phyloP scores from a whole-genome alignment of 2,888 invertebrate species.

The Ophion slaviceki region DNA sequence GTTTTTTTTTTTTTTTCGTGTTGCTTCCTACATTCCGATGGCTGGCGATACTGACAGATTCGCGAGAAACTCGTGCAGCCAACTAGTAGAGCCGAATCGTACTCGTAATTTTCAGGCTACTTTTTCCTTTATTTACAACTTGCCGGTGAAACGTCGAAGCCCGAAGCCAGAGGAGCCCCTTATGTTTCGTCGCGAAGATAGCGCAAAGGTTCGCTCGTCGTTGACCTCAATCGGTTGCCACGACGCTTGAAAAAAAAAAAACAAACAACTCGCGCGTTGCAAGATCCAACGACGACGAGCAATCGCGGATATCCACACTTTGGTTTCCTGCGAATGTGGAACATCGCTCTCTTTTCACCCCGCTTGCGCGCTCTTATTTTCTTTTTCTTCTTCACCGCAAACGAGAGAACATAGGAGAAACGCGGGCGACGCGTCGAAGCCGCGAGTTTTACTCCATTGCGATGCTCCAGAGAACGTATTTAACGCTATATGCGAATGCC shows the following conservation, averaged over 20 bases:
- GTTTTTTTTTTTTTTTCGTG: slow-evolving; percentile 40
- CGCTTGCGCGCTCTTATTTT: background rate
- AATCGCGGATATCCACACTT: slow-evolving; percentile 39
- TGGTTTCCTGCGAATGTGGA: slow-evolving; percentile 39
- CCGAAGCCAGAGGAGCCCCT: slow-evolving; percentile 25
- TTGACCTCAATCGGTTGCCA: slow-evolving; percentile 16
- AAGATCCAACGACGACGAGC: slow-evolving; percentile 29
- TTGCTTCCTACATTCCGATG: background rate
- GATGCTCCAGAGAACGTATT: slow-evolving; percentile 93
- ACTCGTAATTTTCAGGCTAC: slow-evolving; percentile 48
- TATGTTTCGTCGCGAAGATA: background rate
- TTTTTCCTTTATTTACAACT: slow-evolving; percentile 58
- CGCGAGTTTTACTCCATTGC: slow-evolving; percentile 85
- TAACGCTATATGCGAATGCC: slow-evolving; percentile 96
- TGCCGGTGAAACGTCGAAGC: slow-evolving; percentile 51
- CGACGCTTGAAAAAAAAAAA: slow-evolving; percentile 6
- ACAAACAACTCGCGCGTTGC: background rate
- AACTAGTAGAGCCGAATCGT: slow-evolving; percentile 40
- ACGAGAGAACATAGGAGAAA: slow-evolving; percentile 46
- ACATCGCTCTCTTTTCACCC: slow-evolving; percentile 17
- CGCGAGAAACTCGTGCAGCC: slow-evolving; percentile 52
- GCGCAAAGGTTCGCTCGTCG: slow-evolving; percentile 2
- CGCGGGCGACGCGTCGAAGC: slow-evolving; percentile 18
- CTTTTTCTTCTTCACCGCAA: slow-evolving; percentile 5
- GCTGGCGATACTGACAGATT: slow-evolving; percentile 4